Evolutionary conservation across 2,888 invertebrate genomes (phyloP).

Genomic region (Hirtodrosophila trivittata): DNA sequence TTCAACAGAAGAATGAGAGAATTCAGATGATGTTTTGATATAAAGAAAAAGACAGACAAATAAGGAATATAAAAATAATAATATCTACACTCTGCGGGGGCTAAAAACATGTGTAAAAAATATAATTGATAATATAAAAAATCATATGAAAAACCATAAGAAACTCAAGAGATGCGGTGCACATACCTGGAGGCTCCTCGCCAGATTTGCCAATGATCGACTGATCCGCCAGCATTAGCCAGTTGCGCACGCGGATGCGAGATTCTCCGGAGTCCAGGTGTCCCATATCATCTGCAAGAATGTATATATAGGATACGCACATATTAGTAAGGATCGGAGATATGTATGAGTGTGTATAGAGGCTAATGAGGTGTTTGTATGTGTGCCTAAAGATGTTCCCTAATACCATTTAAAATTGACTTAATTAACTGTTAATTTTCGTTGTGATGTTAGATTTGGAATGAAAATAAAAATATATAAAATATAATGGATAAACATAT

Average conservation of each 20-base stretch:
- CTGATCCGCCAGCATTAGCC: slow-evolving; percentile 83
- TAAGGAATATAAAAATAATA: slow-evolving; percentile 12
- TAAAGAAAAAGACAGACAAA: no score
- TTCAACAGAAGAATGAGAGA: no score
- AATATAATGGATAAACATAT: slow-evolving; percentile 24
- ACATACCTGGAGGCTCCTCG: slow-evolving; percentile 71
- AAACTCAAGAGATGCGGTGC: slow-evolving; percentile 11
- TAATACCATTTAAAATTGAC: slow-evolving; percentile 23
- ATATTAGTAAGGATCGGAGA: slow-evolving; percentile 37
- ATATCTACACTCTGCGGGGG: slow-evolving; percentile 9
- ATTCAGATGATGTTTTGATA: no score
- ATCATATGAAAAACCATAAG: slow-evolving; percentile 22
- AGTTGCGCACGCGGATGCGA: slow-evolving; percentile 83
- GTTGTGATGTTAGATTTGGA: slow-evolving; percentile 10
- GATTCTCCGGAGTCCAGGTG: slow-evolving; percentile 73
- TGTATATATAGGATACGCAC: slow-evolving; percentile 13
- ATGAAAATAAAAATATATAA: slow-evolving; percentile 25
- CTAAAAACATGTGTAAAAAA: background rate
- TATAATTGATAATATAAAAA: slow-evolving; percentile 23
- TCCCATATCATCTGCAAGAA: slow-evolving; percentile 60
- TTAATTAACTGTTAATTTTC: slow-evolving; percentile 11
- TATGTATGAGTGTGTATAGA: background rate
- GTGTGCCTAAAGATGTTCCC: slow-evolving; percentile 55
- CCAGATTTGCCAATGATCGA: slow-evolving; percentile 76
- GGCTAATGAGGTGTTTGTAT: slow-evolving; percentile 1